Evolutionary conservation across 1,140 invertebrate genomes (phyloP).

Genomic region (Chironomus striatipennis): DNA sequence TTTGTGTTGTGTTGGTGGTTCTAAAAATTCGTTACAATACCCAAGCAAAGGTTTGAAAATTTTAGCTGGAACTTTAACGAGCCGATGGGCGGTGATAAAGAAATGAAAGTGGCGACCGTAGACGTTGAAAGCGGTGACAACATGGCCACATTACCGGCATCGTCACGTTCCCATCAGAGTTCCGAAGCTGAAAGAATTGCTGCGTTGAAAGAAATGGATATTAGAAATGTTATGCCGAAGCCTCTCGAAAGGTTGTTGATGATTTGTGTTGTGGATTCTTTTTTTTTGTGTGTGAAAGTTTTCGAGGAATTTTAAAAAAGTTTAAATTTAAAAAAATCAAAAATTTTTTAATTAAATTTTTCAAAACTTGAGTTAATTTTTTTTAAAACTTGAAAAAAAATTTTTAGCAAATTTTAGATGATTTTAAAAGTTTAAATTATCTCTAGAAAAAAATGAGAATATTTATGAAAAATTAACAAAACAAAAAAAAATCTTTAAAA

Average conservation of each 20-base stretch:
- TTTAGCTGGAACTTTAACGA: constrained; percentile 23
- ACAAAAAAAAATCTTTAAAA: no score
- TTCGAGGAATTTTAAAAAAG: no score
- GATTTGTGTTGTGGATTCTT: not conserved
- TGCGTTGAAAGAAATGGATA: constrained; percentile 77
- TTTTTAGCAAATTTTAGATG: no score
- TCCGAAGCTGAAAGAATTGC: constrained; percentile 67
- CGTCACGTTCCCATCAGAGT: constrained; percentile 53
- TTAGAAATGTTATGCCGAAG: constrained; percentile 71
- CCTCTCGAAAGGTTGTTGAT: constrained; percentile 62
- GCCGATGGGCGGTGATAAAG: constrained; percentile 56
- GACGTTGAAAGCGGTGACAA: constrained; percentile 73
- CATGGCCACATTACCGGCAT: constrained; percentile 74
- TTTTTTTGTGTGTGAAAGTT: no score
- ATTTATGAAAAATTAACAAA: no score
- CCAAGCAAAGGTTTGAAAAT: not conserved
- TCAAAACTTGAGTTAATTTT: no score
- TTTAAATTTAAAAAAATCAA: no score
- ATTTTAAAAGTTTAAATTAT: no score
- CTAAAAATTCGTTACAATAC: constrained; percentile 17
- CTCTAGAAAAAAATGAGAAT: no score
- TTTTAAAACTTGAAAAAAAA: no score
- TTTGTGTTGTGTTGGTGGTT: not conserved
- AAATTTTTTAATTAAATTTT: no score
- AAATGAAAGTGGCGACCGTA: constrained; percentile 77